Conservation (phyloP, 2,113 vertebrate species). For the Cichladusa arquata region DNA sequence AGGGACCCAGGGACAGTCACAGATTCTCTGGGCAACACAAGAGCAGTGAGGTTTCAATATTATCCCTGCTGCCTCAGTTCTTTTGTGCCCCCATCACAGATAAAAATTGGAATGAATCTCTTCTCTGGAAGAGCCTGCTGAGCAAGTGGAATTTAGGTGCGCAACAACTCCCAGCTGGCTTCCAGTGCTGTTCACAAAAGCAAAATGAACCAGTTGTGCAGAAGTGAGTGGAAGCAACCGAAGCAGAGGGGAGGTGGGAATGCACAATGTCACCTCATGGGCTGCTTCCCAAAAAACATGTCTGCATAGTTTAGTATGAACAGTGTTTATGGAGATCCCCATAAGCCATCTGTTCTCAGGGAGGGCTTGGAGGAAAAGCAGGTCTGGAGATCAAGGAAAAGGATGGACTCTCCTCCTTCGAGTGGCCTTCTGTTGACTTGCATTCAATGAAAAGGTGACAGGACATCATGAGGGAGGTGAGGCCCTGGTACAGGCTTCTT, state of each 20-base stretch:
- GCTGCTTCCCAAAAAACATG: neutral
- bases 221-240: neutral
- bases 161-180: neutral
- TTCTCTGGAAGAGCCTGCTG: neutral
- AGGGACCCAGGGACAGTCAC: neutral
- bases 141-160: neutral
- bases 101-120: neutral
- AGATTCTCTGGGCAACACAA: neutral
- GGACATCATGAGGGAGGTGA: neutral
- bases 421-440: neutral
- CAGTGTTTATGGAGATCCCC: neutral
- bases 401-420: neutral
- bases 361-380: neutral
- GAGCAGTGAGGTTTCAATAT: neutral
- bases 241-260: neutral
- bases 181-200: neutral
- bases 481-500: neutral
- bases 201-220: neutral
- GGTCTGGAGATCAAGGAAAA: neutral
- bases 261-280: fast-evolving
- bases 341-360: neutral
- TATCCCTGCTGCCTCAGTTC: neutral
- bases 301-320: neutral
- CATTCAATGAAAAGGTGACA: neutral
- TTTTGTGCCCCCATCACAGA: neutral